Conservation (phyloP, 2,888 invertebrate species). For the Drosophila fungiperda region DNA sequence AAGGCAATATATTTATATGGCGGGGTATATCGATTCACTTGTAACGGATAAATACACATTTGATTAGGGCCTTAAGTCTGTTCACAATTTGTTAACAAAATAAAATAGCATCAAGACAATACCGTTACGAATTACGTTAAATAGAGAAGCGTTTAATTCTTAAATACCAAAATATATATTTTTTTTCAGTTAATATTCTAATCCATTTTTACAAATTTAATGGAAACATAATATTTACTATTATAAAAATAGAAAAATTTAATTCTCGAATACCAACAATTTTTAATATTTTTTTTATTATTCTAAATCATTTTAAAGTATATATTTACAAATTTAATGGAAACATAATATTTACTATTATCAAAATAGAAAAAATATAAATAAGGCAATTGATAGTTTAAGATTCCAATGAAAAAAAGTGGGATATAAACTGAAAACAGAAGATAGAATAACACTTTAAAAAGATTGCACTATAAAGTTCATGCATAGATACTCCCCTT, state of each 20-base stretch:
- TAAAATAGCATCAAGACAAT: neutral
- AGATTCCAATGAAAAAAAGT: neutral
- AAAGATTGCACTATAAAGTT: neutral
- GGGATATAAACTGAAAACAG: neutral
- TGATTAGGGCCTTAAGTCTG: neutral
- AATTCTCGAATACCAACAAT: neutral
- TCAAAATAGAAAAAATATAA: neutral
- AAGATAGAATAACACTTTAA: neutral
- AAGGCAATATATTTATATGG: neutral
- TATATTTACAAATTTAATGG: neutral
- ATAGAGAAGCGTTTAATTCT: neutral
- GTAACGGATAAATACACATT: neutral
- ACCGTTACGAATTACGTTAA: neutral
- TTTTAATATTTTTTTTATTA: neutral
- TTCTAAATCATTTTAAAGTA: neutral
- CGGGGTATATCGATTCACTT: conserved; percentile 13
- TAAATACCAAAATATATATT: neutral
- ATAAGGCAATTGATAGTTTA: neutral
- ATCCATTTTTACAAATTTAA: neutral
- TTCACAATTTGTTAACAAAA: neutral
- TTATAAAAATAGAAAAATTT: too few relatives aligned
- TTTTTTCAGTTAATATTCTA: too few relatives aligned
- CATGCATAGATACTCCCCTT: neutral
- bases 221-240: neutral
- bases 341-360: neutral